These are phyloP conservation scores for Tolmerus cingulatus DNA, from an alignment of 2,888 invertebrate genomes.

Conservation along the genomic window DNA sequence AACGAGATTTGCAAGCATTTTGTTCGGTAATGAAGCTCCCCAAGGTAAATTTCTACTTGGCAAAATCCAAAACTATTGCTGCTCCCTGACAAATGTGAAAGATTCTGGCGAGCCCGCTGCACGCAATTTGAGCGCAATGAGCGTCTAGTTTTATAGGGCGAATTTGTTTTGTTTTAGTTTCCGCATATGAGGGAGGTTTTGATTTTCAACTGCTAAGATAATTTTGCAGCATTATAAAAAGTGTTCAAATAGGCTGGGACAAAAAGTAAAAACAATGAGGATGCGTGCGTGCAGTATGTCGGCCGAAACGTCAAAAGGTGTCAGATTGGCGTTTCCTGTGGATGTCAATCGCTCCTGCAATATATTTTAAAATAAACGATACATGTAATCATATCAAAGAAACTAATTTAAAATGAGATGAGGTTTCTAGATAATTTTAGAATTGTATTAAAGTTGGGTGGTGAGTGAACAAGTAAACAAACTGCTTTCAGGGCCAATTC, in stretches of 20 bases:
- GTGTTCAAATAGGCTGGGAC: background rate
- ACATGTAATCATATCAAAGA: background rate
- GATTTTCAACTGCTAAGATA: background rate
- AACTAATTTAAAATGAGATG: background rate
- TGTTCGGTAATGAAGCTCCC: background rate
- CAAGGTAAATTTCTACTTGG: constrained; percentile 28
- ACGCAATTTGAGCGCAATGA: constrained; percentile 9
- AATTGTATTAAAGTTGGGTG: background rate
- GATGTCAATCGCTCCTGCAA: background rate
- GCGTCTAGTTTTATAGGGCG: background rate
- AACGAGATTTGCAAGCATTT: background rate
- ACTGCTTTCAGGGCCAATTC: background rate
- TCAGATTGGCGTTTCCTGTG: constrained; percentile 32
- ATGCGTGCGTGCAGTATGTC: constrained; percentile 38
- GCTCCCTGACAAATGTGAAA: constrained; percentile 11
- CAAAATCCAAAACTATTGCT: background rate
- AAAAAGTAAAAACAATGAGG: constrained; percentile 30
- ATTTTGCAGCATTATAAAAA: background rate
- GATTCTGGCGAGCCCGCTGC: background rate
- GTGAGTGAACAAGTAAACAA: background rate
- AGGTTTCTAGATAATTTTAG: background rate
- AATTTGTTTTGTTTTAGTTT: background rate
- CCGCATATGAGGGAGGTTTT: background rate
- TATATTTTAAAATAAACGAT: background rate
- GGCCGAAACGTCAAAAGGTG: constrained; percentile 33